Percentiles rank a stretch among this genome's conserved stretches.
These are phyloP conservation scores for Brassicogethes aeneus DNA, from an alignment of 2,888 invertebrate genomes.

Conservation along the genomic window DNA sequence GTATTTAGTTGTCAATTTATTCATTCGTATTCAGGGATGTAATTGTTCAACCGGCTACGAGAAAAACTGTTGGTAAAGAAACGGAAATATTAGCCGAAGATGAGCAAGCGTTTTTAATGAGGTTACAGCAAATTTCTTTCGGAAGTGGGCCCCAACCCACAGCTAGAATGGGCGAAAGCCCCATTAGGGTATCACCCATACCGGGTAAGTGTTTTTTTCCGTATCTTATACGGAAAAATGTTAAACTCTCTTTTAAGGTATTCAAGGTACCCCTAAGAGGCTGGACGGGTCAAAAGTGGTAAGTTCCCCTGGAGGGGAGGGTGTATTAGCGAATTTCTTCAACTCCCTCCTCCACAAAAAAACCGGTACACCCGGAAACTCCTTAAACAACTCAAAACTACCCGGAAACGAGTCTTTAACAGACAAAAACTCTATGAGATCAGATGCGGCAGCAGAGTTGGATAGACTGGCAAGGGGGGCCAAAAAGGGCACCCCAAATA, in stretches of 20 bases:
- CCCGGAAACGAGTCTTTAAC: slow-evolving; percentile 39
- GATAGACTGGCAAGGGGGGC: too few species aligned
- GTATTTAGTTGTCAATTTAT: too few species aligned
- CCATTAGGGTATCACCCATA: slow-evolving; percentile 48
- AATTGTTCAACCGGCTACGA: slow-evolving; percentile 75
- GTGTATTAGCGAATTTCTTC: slow-evolving; percentile 89
- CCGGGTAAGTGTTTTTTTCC: slow-evolving; percentile 19
- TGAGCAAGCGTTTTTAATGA: slow-evolving; percentile 79
- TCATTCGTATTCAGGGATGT: too few species aligned
- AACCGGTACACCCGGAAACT: slow-evolving; percentile 56
- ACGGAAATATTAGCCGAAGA: slow-evolving; percentile 84
- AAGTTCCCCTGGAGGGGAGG: slow-evolving; percentile 76
- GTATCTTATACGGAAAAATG: too few species aligned
- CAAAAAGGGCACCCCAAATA: too few species aligned
- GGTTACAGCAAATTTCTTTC: slow-evolving; percentile 66
- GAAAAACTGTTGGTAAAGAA: slow-evolving; percentile 81
- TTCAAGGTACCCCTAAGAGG: slow-evolving; percentile 50
- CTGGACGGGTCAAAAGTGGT: slow-evolving; percentile 67
- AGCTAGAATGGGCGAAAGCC: slow-evolving; percentile 47
- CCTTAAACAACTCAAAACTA: slow-evolving; percentile 35
- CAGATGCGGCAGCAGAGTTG: too few species aligned
- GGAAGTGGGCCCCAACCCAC: slow-evolving; percentile 37
- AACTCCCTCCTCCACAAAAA: slow-evolving; percentile 96
- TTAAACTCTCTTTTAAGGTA: slow-evolving; percentile 34
- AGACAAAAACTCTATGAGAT: slow-evolving; percentile 68